Base-by-base conservation (phyloP, 2,888 invertebrate species). In the Allophyes oxyacanthae region DNA sequence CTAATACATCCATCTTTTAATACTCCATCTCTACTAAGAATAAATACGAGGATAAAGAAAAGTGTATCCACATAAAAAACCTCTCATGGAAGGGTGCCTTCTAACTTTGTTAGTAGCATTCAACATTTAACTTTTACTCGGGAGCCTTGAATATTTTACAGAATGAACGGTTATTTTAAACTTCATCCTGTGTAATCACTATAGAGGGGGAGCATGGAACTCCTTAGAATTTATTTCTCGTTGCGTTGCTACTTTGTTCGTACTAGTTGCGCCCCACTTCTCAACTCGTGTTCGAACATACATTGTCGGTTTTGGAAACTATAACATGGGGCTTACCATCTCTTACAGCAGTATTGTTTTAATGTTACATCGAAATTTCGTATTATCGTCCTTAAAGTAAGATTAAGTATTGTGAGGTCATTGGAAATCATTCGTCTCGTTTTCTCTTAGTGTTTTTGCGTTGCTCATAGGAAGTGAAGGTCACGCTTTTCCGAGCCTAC, bases 141-240 rank as follows among this genome's bases (percentile, higher is more conserved):
- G 26, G 28, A 51, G 34, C 38, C 43, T 49, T 56, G 44, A 63
- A 68, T 60, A 67, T 73, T 70, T 72, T 65, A 69, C 56, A 61
- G 2, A 66, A 69, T 67, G 71, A 76, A 75, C 15, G 72, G 78
- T 77, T 81, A 84, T 83, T 81, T 83, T 72, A 58, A 83, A 85
- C 76, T 86, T 85, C 78, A 77, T 72, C 72, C 72, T 67, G 69
- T 73, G 80, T 82, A 82, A 86, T 85, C 79, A 83, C 77, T 79
- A 77, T 74, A 77, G 78, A 77, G 41, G 44, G 34, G 32, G 70
- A 75, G 69, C 72, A 81, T 79, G 54, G 67, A 84, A 83, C 77
- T 83, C 81, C 50, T 64, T 34, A 59, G 68, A 83, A 83, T 83
- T 83, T 83, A 83, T 84, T 82, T 78, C 72, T 55, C 66, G 64